phyloP scores from a whole-genome alignment of 2,888 invertebrate species.

The Drosophila engyochracea region DNA sequence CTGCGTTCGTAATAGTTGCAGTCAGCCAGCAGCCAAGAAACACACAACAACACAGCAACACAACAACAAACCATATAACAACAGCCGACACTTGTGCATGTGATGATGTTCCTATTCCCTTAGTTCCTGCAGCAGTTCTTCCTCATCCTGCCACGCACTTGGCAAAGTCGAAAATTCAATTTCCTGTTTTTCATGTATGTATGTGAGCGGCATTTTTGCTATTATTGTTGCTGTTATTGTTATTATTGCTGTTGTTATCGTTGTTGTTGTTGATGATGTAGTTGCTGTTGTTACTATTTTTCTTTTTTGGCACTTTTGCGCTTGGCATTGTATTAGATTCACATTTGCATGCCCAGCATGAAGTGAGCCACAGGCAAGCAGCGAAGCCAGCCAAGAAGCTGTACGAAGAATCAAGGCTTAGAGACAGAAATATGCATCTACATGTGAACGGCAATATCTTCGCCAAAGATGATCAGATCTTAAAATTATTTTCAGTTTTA shows the following conservation, averaged over 20 bases:
- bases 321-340: slow-evolving; percentile 80
- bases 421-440: background rate
- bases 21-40: slow-evolving; percentile 55
- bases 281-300: slow-evolving; percentile 19
- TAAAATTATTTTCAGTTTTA: background rate
- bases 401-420: slow-evolving; percentile 13
- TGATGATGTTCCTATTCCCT: slow-evolving; percentile 48
- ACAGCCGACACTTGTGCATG: slow-evolving; percentile 46
- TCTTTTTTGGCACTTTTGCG: slow-evolving; percentile 68
- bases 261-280: slow-evolving; percentile 19
- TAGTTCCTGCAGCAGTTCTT: slow-evolving; percentile 58
- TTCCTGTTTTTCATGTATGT: slow-evolving; percentile 78
- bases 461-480: background rate
- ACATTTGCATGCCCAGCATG: slow-evolving; percentile 79
- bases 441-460: background rate
- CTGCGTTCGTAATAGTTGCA: slow-evolving; percentile 70
- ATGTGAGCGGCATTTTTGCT: slow-evolving; percentile 66
- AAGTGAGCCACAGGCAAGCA: slow-evolving; percentile 65
- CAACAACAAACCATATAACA: slow-evolving; percentile 24
- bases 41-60: slow-evolving; percentile 15
- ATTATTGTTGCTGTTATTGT: slow-evolving; percentile 15
- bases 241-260: slow-evolving; percentile 34
- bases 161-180: slow-evolving; percentile 82
- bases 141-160: slow-evolving; percentile 77
- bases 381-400: slow-evolving; percentile 42